Evolutionary conservation across 2,113 vertebrate species (phyloP).

Genomic region (Regulus satrapa): DNA sequence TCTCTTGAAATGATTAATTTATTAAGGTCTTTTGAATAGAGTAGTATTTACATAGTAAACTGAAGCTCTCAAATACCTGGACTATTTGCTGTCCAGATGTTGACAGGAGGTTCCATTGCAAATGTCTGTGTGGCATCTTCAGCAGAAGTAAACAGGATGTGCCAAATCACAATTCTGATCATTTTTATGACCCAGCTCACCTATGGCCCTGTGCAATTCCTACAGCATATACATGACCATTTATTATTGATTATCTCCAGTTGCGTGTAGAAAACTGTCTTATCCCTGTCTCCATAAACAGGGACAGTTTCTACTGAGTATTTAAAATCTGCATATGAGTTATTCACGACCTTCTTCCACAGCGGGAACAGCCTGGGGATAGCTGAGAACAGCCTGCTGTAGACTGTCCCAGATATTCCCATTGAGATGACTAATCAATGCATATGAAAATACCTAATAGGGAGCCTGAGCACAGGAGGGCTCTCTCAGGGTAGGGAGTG

Average conservation of each 20-base stretch:
- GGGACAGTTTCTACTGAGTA: background rate
- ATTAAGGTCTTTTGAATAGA: background rate
- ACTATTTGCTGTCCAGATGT: fast-evolving
- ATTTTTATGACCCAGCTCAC: background rate
- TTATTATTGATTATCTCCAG: background rate
- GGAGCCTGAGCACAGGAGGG: background rate
- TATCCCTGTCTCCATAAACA: background rate
- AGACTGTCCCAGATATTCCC: background rate
- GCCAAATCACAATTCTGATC: background rate
- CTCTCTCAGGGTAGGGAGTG: fast-evolving
- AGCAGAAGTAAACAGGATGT: background rate
- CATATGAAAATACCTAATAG: background rate
- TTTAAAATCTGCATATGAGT: background rate
- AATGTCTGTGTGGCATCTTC: background rate
- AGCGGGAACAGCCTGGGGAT: background rate
- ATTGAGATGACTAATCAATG: background rate
- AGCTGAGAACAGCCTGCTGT: background rate
- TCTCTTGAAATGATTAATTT: background rate
- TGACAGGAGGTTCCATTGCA: background rate
- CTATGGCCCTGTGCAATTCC: background rate
- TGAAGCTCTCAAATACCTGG: background rate
- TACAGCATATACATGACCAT: background rate
- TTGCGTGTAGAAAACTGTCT: background rate
- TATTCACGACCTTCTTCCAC: background rate
- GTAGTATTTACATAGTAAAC: background rate